A percentile compares a stretch with the other conserved stretches of the same genome.
Conservation (phyloP, 1,140 invertebrate genomes). For the Drosophila carrolli region DNA sequence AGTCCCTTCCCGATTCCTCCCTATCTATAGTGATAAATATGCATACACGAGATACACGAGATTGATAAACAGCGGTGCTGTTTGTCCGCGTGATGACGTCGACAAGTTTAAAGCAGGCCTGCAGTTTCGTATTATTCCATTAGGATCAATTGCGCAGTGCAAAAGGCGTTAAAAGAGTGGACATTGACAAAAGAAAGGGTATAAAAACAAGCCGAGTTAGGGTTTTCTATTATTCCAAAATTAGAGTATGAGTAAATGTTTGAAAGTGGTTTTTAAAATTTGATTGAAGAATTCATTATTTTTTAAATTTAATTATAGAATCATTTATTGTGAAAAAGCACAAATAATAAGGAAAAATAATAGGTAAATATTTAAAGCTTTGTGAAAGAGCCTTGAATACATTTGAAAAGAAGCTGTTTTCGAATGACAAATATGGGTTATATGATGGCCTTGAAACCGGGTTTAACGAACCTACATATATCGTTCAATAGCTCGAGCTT, state of each 20-base stretch:
- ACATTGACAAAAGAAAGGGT: not conserved
- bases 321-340: too few relatives aligned
- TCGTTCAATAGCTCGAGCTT: constrained; percentile 15
- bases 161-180: not conserved
- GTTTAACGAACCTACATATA: constrained; percentile 27
- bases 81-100: constrained; percentile 20
- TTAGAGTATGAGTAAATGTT: too few relatives aligned
- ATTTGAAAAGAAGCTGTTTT: not conserved
- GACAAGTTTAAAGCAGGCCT: constrained; percentile 5
- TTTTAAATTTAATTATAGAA: too few relatives aligned
- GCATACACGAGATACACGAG: constrained; percentile 12
- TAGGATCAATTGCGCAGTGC: constrained; percentile 32
- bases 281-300: too few relatives aligned
- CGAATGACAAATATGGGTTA: constrained; percentile 16
- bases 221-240: too few relatives aligned
- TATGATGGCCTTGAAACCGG: constrained; percentile 20
- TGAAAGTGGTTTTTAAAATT: too few relatives aligned
- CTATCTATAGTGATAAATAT: not conserved
- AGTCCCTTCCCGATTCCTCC: not conserved
- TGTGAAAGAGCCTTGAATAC: too few relatives aligned
- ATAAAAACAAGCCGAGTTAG: too few relatives aligned
- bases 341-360: too few relatives aligned
- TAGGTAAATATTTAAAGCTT: not conserved
- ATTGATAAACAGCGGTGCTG: constrained; percentile 20
- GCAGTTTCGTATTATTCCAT: constrained; percentile 31